Percentiles rank a stretch among this genome's conserved stretches.
These are phyloP conservation scores for Paradoxurus hermaphroditus DNA, from an alignment of 2,113 vertebrate species.

Conservation along the genomic window DNA sequence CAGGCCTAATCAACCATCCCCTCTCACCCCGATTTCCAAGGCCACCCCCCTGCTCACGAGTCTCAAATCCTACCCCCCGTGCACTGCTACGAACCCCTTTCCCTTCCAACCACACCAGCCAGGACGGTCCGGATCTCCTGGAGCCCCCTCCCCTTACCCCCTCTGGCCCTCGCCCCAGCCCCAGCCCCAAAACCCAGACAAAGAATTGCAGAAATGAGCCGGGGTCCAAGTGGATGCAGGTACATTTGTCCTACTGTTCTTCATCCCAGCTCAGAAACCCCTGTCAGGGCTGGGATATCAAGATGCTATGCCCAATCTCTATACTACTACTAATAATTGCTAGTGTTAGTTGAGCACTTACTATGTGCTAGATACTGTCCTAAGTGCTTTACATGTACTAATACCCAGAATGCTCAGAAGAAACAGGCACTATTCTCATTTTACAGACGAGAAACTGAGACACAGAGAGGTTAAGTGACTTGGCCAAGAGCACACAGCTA, in stretches of 20 bases:
- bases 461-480: background rate
- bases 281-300: background rate
- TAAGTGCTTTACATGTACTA: background rate
- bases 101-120: background rate
- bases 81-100: background rate
- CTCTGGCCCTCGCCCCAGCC: background rate
- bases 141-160: background rate
- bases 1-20: background rate
- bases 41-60: background rate
- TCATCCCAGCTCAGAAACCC: background rate
- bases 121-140: background rate
- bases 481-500: background rate
- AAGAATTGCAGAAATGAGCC: background rate
- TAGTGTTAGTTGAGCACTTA: background rate
- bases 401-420: background rate
- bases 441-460: background rate
- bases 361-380: background rate
- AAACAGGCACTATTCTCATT: background rate
- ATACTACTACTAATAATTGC: background rate
- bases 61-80: background rate
- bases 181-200: conserved; percentile 10
- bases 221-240: background rate
- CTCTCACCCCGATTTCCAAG: background rate
- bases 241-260: background rate
- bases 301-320: background rate